Evolutionary conservation across 2,797 vertebrate species (phyloP).

Genomic region (Amniataba percoides): DNA sequence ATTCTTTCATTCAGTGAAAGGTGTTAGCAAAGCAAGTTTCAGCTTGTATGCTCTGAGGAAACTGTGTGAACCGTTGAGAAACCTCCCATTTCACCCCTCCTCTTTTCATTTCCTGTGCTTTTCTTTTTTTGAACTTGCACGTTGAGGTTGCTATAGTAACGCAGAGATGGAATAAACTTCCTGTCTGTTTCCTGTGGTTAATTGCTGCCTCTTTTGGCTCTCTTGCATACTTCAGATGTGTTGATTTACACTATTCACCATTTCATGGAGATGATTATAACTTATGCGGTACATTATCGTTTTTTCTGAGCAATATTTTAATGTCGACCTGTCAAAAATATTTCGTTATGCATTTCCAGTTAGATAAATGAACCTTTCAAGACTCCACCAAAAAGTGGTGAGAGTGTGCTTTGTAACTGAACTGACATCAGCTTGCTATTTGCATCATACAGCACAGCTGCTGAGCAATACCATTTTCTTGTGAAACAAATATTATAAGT

Average conservation of each 20-base stretch:
- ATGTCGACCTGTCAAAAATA: neutral
- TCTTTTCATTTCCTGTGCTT: constrained; percentile 73
- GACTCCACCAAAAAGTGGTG: neutral
- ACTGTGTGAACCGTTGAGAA: constrained; percentile 61
- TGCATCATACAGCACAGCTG: neutral
- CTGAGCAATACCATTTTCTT: neutral
- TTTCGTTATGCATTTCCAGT: neutral
- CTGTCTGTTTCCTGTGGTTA: constrained; percentile 68
- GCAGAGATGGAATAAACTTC: constrained; percentile 69
- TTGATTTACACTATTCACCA: constrained; percentile 30
- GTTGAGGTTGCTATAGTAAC: constrained; percentile 74
- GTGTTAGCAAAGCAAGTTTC: constrained; percentile 51
- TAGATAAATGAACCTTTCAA: constrained; percentile 27
- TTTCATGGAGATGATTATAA: constrained; percentile 26
- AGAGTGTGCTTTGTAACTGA: constrained; percentile 1
- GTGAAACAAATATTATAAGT: neutral
- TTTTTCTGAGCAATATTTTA: constrained; percentile 34
- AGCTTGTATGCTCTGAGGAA: constrained; percentile 40
- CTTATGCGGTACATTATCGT: neutral
- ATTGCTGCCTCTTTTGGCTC: constrained; percentile 46
- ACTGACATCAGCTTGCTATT: constrained; percentile 9
- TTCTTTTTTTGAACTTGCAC: constrained; percentile 47
- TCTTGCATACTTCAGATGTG: constrained; percentile 21
- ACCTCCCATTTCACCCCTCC: constrained; percentile 58
- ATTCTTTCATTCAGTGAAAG: constrained; percentile 36